phyloP scores from a whole-genome alignment of 2,113 vertebrate genomes.

The Ciconia stormi region DNA sequence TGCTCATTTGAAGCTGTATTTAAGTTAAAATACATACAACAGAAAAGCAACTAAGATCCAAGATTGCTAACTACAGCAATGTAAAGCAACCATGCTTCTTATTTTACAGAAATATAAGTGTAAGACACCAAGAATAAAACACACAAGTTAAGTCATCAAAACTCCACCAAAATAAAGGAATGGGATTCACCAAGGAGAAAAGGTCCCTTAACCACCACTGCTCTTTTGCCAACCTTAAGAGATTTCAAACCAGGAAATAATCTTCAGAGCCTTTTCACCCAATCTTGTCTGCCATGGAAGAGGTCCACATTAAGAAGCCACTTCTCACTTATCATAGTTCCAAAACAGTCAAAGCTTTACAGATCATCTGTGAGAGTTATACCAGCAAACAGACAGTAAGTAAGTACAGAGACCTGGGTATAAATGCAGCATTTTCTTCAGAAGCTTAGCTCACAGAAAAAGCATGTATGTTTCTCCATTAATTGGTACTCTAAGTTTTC shows the following conservation, averaged over 20 bases:
- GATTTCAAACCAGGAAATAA: not conserved
- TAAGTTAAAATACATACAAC: not conserved
- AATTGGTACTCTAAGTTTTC: not conserved
- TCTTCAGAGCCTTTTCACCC: not conserved
- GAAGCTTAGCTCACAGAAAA: not conserved
- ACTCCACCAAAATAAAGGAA: not conserved
- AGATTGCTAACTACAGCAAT: not conserved
- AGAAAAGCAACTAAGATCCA: not conserved
- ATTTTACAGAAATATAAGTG: not conserved
- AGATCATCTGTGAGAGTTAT: not conserved
- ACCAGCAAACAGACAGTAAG: not conserved
- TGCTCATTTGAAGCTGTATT: not conserved
- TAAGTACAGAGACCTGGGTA: not conserved
- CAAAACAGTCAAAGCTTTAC: not conserved
- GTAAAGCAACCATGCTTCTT: not conserved
- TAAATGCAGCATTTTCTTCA: not conserved
- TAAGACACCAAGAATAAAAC: not conserved
- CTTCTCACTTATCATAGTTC: not conserved
- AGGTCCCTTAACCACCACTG: not conserved
- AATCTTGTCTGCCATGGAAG: not conserved
- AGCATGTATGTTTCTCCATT: fast-evolving
- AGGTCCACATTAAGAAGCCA: not conserved
- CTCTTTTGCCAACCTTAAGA: not conserved
- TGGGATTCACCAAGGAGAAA: not conserved
- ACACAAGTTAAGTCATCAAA: not conserved